Conservation (phyloP, 2,797 vertebrate species). For the Melanotaenia pygmaea region DNA sequence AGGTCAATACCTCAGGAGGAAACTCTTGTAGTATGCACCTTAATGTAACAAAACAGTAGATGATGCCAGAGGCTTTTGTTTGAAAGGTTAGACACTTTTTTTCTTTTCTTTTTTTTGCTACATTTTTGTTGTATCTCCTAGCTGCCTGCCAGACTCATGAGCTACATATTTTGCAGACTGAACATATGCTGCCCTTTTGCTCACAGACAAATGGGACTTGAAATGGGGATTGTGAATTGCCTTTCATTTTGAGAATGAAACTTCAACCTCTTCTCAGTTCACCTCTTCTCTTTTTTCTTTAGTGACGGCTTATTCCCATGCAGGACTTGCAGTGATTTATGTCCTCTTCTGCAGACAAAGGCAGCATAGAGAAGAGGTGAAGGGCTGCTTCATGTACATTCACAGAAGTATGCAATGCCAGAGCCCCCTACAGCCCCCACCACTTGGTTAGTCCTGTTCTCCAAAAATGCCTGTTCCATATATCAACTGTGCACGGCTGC, state of each 20-base stretch:
- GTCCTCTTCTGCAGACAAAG: constrained; percentile 69
- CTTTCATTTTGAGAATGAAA: constrained; percentile 52
- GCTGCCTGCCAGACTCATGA: constrained; percentile 45
- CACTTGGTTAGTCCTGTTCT: constrained; percentile 45
- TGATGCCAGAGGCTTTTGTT: constrained; percentile 33
- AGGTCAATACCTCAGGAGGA: constrained; percentile 54
- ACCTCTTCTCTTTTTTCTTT: constrained; percentile 14
- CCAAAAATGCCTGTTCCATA: constrained; percentile 65
- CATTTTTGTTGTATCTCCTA: constrained; percentile 12
- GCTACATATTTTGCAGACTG: constrained; percentile 47
- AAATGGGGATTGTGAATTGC: constrained; percentile 47
- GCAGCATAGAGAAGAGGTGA: constrained; percentile 72
- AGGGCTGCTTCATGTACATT: constrained; percentile 71
- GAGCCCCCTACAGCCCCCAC: constrained; percentile 42
- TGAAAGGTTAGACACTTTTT: constrained; percentile 30
- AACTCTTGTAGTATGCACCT: constrained; percentile 50
- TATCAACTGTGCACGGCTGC: constrained; percentile 72
- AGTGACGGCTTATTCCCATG: constrained; percentile 38
- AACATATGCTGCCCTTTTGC: constrained; percentile 49
- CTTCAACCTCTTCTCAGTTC: constrained; percentile 24
- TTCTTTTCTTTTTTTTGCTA: constrained; percentile 28
- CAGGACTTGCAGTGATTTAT: constrained; percentile 67
- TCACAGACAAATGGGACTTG: constrained; percentile 34
- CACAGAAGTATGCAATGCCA: constrained; percentile 70
- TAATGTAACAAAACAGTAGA: constrained; percentile 51